Base-by-base conservation (phyloP, 2,797 vertebrate genomes). In the Onychomys leucogaster region DNA sequence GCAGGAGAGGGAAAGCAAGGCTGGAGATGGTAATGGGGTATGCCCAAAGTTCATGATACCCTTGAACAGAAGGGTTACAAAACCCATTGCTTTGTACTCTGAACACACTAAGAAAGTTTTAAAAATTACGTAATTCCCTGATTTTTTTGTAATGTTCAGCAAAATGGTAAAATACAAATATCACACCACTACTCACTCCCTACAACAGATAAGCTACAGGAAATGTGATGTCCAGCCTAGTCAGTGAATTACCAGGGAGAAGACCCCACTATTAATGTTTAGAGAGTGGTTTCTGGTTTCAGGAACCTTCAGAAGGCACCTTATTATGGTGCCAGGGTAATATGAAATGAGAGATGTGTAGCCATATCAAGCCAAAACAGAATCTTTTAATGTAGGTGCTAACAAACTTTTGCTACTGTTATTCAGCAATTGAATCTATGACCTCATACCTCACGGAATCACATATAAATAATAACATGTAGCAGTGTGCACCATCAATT, bases 161-260 rank as follows among this genome's bases (percentile, higher is more conserved):
- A 65, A 1, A 76, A 88, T 89, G 61, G 63, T 59, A 52, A 83
- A 90, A 57, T 57, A 13, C 6, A 46, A 57, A 91, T 7, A 55
- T 59, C 49, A 46, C 46, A 7, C 17, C 29, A 0, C 5, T 25
- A 0, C 34, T 10, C 1, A 49, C 4, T 4, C 4, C 4, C 34
- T 0, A 14, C 0, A 41, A 29, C 61, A 46, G 41, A 78, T 14
- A 75, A 21, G 75, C 71, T 41, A 1, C 69, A 65, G 49, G 85
- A 95, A 91, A 43, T 32, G 19, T 4, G 25, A n/a, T 82, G 77
- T 84, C 46, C 19, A n/a, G 0, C 55, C 89, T 83, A 65, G 87
- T 89, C 49, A 41, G 1, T 63, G 77, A 65, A 10, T 94, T 84
- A 16, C 43, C 49, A 52, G 23, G 73, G 52, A 88, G 37, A 91